Base-by-base conservation (phyloP, 2,113 vertebrate genomes). In the Pelobates fuscus region DNA sequence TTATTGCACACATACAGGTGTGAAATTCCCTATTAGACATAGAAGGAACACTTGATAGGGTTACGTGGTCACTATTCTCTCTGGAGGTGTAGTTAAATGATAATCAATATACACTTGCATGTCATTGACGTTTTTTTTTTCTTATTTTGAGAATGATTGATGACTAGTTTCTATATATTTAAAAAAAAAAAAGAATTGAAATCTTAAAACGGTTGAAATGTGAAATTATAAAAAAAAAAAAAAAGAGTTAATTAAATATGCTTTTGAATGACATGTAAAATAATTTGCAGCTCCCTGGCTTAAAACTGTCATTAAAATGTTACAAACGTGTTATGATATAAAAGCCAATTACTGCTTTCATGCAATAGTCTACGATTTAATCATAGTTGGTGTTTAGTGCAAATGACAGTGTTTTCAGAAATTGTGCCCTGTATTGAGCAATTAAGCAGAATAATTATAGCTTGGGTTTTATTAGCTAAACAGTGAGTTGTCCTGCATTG, bases 11-110 rank as follows among this genome's bases (percentile, higher is more conserved):
- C 37, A 76, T 32, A 26, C 52, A 59, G 55, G 62, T 58, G 63
- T 67, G 63, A 75, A 60, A 67, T 60, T 32, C 46, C 72, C 72
- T 76, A 76, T 30, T 59, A 67, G 46, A 52, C 72, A 67, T 41
- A 58, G 72, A 62, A 46, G 63, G 52, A 24, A 67, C 20, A 20
- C 62, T 29, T 66, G 32, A 61, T 57, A 41, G 12, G 61, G 64
- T 43, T 74, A 74, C n/a, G 32, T 66, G 30, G 37, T 64, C 25
- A 67, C 65, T 66, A 41, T 29, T 20, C 49, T 44, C 30, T 44
- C 23, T 32, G 60, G 72, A 43, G 49, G 46, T 76, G 55, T 66
- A 73, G 58, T 65, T 58, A 67, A 59, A 60, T 10, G 21, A 26
- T 24, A 46, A 67, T 67, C 32, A 49, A 46, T 74, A 74, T 27